Evolutionary conservation across 2,797 vertebrate species (phyloP).

Genomic region (Pseudochromis fuscus): DNA sequence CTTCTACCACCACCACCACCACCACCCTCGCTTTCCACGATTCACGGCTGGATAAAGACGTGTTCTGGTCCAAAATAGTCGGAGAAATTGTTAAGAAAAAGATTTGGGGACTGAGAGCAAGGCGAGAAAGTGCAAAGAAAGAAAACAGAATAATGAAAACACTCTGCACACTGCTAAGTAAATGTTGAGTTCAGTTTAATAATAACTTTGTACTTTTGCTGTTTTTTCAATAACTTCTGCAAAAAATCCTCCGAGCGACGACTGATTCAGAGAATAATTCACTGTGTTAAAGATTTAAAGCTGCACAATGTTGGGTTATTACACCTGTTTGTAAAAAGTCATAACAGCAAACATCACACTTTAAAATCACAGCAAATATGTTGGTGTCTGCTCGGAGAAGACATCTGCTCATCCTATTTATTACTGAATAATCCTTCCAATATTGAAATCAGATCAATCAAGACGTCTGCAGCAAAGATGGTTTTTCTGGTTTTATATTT

Average conservation of each 20-base stretch:
- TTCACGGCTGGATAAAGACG: slow-evolving; percentile 54
- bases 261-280: too few relatives aligned
- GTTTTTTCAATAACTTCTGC: slow-evolving; percentile 10
- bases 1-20: slow-evolving; percentile 11
- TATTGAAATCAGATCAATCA: slow-evolving; percentile 11
- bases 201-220: slow-evolving; percentile 16
- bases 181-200: slow-evolving; percentile 18
- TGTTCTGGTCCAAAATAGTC: slow-evolving; percentile 48
- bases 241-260: slow-evolving; percentile 17
- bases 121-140: background rate
- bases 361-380: slow-evolving; percentile 23
- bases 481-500: background rate
- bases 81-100: slow-evolving; percentile 35
- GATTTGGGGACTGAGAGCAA: background rate
- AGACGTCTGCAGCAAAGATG: background rate
- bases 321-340: slow-evolving; percentile 23
- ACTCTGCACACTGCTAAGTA: slow-evolving; percentile 8
- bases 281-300: slow-evolving; percentile 46
- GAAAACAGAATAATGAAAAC: background rate
- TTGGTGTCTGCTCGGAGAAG: slow-evolving; percentile 16
- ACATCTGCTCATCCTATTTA: too few relatives aligned
- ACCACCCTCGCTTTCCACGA: background rate
- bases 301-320: slow-evolving; percentile 15
- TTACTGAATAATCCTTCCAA: too few relatives aligned
- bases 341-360: slow-evolving; percentile 33